Evolutionary conservation across 2,113 vertebrate species (phyloP), one percentile per base, ranked within the genome.

Genomic region (Chitala chitala): DNA sequence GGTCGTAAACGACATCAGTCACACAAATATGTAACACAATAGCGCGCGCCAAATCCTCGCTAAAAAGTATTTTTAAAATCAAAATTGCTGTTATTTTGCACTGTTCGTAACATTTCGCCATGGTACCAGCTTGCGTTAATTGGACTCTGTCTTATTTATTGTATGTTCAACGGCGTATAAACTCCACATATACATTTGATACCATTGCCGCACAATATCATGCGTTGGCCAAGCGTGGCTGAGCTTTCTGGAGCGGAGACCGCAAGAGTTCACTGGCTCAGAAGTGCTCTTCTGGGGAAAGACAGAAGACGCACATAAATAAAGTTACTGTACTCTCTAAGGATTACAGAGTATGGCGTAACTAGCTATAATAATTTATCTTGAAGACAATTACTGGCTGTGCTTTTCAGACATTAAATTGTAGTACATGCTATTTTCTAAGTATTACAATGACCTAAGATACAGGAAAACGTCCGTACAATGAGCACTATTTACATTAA

Each of bases 141-240:
- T 20, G 24, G 38, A 38, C 64, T 31, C 40, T 3, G 24, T 72
- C 36, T n/a, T n/a, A n/a, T n/a, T n/a, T n/a, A n/a, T n/a, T n/a
- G n/a, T n/a, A n/a, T n/a, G n/a, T n/a, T n/a, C n/a, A n/a, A n/a
- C n/a, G n/a, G n/a, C n/a, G n/a, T n/a, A n/a, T n/a, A n/a, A n/a
- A n/a, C 22, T 55, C n/a, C 66, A 66, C 63, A 40, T 69, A 72
- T 73, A 78, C 73, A 78, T 76, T 71, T 44, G 12, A 59, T 36
- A 55, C 17, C 42, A 51, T 44, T 69, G 56, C 72, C 56, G 58
- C 56, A 51, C 50, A 64, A 63, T 38, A 26, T 20, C 63, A 10
- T 26, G 70, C 24, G 44, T 59, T 44, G 54, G 13, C 54, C 51
- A 46, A 66, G 44, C 70, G n/a, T 56, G 69, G 36, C 33, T 38